These are phyloP conservation scores for Cervus canadensis DNA, from an alignment of 2,113 vertebrate species.

Conservation along the genomic window DNA sequence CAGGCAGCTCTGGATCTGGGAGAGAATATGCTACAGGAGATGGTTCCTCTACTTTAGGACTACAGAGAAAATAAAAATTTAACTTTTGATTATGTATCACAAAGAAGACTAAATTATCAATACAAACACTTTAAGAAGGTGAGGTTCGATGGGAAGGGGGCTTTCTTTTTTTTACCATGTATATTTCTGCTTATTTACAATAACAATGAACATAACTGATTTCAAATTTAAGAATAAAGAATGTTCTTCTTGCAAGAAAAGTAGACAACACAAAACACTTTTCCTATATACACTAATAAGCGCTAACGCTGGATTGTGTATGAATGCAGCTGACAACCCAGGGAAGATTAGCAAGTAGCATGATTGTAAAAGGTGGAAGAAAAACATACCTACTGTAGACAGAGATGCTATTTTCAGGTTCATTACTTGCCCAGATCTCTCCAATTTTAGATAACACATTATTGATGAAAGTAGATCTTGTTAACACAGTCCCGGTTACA, in stretches of 20 bases:
- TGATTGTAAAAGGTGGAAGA: not conserved
- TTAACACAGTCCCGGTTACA: constrained; percentile 84
- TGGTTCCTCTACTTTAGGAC: constrained; percentile 74
- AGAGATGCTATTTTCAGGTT: constrained; percentile 72
- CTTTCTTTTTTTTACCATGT: not conserved
- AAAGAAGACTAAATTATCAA: not conserved
- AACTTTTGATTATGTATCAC: not conserved
- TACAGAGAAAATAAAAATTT: constrained; percentile 59
- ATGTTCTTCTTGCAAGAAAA: not conserved
- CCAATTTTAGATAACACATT: constrained; percentile 91
- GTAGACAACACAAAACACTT: not conserved
- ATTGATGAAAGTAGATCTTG: constrained; percentile 91
- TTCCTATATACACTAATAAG: not conserved
- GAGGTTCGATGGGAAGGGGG: not conserved
- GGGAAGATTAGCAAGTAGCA: not conserved
- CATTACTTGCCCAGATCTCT: constrained; percentile 88
- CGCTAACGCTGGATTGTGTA: not conserved
- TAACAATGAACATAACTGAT: not conserved
- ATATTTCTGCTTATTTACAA: not conserved
- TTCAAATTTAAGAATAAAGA: constrained; percentile 3
- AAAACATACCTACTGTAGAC: constrained; percentile 79
- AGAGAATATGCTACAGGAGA: constrained; percentile 46
- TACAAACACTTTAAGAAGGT: not conserved
- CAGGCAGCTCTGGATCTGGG: constrained; percentile 70
- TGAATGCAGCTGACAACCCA: not conserved